Evolutionary conservation across 2,113 vertebrate genomes (phyloP).

Genomic region (Galemys pyrenaicus): DNA sequence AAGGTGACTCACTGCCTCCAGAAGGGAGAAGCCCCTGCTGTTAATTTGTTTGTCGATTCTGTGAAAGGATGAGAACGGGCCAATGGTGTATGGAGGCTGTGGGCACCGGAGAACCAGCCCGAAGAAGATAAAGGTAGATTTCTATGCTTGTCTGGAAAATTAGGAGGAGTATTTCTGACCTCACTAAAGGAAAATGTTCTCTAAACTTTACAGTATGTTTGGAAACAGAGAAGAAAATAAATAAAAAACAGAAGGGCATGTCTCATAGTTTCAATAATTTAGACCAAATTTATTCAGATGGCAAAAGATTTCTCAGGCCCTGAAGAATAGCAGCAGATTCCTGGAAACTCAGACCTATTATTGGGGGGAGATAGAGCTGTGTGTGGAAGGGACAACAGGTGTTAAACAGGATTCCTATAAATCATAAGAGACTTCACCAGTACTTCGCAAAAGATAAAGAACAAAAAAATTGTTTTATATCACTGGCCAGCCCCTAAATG

Average conservation of each 20-base stretch:
- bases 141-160: background rate
- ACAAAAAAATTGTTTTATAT: background rate
- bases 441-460: background rate
- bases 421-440: background rate
- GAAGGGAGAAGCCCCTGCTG: conserved; percentile 4
- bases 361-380: too few relatives aligned
- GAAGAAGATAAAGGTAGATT: conserved; percentile 7
- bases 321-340: background rate
- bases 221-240: conserved; percentile 10
- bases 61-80: background rate
- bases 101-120: background rate
- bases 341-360: background rate
- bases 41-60: background rate
- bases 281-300: conserved; percentile 20
- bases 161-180: conserved; percentile 12
- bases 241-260: background rate
- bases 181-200: conserved; percentile 37
- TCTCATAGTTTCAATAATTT: conserved; percentile 30
- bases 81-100: background rate
- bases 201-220: background rate
- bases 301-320: conserved; percentile 2
- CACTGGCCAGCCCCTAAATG: background rate
- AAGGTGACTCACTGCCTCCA: conserved; percentile 47
- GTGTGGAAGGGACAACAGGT: too few relatives aligned
- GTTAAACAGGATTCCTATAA: background rate